A percentile compares a stretch with the other conserved stretches of the same genome.
Evolutionary conservation across 1,140 invertebrate genomes (phyloP).

Genomic region (Brachionus manjavacas): DNA sequence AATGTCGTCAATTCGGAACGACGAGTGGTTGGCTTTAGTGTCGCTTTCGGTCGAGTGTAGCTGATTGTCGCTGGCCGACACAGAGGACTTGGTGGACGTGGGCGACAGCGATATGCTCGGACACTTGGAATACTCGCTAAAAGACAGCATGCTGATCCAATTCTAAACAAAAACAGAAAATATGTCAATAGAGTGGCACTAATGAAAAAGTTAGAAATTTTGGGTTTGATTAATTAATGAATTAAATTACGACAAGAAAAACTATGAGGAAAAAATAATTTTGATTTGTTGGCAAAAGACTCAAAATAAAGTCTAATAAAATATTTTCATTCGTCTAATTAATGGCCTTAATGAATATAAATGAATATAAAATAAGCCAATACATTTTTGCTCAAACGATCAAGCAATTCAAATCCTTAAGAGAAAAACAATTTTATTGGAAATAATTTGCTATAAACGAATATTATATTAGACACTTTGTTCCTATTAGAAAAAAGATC

Average conservation of each 20-base stretch:
- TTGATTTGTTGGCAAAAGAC: conserved; percentile 1
- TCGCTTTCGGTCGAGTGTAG: background rate
- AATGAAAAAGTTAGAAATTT: background rate
- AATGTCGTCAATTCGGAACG: background rate
- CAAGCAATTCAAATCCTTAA: background rate
- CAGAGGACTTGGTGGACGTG: background rate
- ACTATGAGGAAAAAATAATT: background rate
- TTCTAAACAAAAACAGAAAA: background rate
- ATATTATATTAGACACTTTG: conserved; percentile 34
- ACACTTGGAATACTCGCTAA: background rate
- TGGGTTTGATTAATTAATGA: conserved; percentile 19
- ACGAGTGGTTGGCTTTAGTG: background rate
- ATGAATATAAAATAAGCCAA: background rate
- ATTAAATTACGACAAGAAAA: background rate
- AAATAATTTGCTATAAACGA: conserved; percentile 23
- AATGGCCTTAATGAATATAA: background rate
- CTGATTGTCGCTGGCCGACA: background rate
- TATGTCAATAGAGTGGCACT: background rate
- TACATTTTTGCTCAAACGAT: conserved; percentile 11
- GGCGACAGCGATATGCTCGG: background rate
- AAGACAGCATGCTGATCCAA: background rate
- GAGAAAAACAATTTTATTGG: conserved; percentile 24
- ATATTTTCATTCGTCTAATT: conserved; percentile 4
- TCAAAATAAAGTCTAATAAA: background rate
- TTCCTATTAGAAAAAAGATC: background rate